These are phyloP conservation scores for Panthera tigris DNA, from an alignment of 2,113 vertebrate genomes.

Conservation along the genomic window DNA sequence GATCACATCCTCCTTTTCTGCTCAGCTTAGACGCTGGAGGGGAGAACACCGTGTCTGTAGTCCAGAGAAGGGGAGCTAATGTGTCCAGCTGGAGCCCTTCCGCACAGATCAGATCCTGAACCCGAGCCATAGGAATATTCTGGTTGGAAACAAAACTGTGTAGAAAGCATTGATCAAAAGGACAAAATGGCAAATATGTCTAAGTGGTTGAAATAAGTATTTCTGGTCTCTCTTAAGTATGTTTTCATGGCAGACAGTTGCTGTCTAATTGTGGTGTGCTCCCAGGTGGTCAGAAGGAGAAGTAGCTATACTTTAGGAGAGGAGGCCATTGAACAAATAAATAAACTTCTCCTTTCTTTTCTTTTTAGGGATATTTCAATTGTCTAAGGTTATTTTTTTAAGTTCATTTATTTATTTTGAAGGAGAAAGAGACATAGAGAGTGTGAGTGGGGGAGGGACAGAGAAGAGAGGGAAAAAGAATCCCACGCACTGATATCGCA, in stretches of 20 bases:
- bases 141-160: background rate
- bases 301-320: background rate
- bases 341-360: background rate
- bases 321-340: background rate
- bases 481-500: too few relatives aligned
- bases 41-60: background rate
- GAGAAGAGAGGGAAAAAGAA: too few relatives aligned
- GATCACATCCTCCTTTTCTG: background rate
- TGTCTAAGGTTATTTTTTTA: too few relatives aligned
- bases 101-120: background rate
- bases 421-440: too few relatives aligned
- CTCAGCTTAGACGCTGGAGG: background rate
- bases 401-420: too few relatives aligned
- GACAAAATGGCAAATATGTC: background rate
- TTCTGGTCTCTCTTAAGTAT: background rate
- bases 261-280: background rate
- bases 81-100: accelerated
- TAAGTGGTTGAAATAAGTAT: background rate
- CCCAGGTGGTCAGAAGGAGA: background rate
- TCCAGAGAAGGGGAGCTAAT: background rate
- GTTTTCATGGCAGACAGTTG: background rate
- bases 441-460: too few relatives aligned
- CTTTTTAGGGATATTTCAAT: too few relatives aligned
- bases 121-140: background rate
- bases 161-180: background rate